Percentiles rank a stretch among this genome's conserved stretches.
Conservation (phyloP, 2,888 invertebrate genomes). For the Chelonus formosanus region DNA sequence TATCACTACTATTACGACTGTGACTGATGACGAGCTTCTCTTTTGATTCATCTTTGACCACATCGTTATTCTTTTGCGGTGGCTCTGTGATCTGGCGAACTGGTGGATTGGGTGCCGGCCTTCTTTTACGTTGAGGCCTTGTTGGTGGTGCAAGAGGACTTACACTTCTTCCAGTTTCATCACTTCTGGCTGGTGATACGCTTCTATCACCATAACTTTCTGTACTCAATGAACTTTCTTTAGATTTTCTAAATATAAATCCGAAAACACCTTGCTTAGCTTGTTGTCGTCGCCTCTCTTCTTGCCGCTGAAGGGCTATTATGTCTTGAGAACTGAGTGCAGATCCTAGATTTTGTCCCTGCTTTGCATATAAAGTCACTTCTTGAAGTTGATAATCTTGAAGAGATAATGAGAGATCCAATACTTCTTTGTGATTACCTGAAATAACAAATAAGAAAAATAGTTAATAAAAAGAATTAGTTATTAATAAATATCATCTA, state of each 20-base stretch:
- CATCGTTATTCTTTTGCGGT: conserved; percentile 37
- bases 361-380: conserved; percentile 70
- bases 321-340: conserved; percentile 68
- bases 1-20: conserved; percentile 78
- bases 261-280: conserved; percentile 67
- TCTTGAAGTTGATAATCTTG: conserved; percentile 74
- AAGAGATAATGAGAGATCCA: conserved; percentile 70
- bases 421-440: conserved; percentile 70
- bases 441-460: conserved; percentile 19
- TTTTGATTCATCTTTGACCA: conserved; percentile 49
- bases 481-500: conserved; percentile 3
- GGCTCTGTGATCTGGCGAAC: conserved; percentile 34
- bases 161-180: conserved; percentile 66
- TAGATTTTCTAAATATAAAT: conserved; percentile 66
- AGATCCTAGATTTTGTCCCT: conserved; percentile 61
- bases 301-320: conserved; percentile 69
- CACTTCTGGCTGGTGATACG: conserved; percentile 72
- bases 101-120: conserved; percentile 71
- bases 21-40: conserved; percentile 70
- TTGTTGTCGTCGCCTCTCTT: conserved; percentile 67
- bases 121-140: conserved; percentile 68
- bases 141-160: conserved; percentile 64
- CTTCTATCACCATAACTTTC: conserved; percentile 67
- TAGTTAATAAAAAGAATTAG: conserved; percentile 4
- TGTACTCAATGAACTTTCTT: conserved; percentile 66